Evolutionary conservation across 2,888 invertebrate genomes (phyloP).

Genomic region (Rotaria sp.): DNA sequence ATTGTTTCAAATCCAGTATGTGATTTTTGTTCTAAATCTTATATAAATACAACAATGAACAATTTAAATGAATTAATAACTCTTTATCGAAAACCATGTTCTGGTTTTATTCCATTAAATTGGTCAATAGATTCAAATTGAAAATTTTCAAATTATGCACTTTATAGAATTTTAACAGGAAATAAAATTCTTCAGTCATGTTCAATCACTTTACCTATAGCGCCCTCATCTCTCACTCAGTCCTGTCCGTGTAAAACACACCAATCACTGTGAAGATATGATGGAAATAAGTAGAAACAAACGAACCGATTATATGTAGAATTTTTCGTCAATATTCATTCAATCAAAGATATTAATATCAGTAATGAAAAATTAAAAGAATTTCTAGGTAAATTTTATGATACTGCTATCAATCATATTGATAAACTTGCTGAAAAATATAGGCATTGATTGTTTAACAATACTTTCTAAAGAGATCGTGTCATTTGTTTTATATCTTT

Average conservation of each 20-base stretch:
- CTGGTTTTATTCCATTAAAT: background rate
- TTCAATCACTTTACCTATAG: background rate
- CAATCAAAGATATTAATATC: background rate
- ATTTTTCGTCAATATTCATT: background rate
- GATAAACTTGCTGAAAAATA: background rate
- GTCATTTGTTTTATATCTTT: background rate
- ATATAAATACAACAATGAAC: background rate
- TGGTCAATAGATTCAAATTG: background rate
- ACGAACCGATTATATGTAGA: too few relatives aligned
- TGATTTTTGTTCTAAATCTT: background rate
- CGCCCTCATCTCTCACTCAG: too few relatives aligned
- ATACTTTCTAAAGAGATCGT: background rate
- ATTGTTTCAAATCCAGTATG: slow-evolving; percentile 6
- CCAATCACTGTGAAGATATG: too few relatives aligned
- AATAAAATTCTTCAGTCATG: background rate
- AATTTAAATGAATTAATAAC: background rate
- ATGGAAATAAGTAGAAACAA: too few relatives aligned
- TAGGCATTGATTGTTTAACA: background rate
- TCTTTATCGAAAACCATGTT: background rate
- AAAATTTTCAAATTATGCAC: background rate
- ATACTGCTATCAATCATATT: background rate
- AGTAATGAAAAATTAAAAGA: background rate
- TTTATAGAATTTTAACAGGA: background rate
- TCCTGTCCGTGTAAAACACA: too few relatives aligned
- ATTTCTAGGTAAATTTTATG: background rate